phyloP scores from a whole-genome alignment of 2,888 invertebrate genomes.

The Harpagoxenus sublaevis region DNA sequence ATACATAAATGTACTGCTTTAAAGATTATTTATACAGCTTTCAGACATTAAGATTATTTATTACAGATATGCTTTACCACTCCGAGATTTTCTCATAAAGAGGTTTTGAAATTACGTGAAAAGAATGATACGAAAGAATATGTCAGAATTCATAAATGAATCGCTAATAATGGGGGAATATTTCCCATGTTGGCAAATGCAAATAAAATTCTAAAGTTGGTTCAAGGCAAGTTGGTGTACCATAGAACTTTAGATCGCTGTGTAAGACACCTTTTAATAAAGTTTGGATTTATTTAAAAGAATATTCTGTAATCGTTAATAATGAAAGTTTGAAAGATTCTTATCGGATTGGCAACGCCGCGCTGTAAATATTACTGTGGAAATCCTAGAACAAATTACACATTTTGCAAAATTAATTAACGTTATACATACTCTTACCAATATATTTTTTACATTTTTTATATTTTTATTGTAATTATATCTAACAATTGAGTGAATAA shows the following conservation, averaged over 20 bases:
- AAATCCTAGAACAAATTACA: background rate
- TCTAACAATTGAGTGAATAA: slow-evolving; percentile 24
- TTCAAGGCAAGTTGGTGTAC: slow-evolving; percentile 47
- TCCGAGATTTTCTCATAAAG: slow-evolving; percentile 18
- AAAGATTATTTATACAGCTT: slow-evolving; percentile 11
- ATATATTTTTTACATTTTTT: slow-evolving; percentile 17
- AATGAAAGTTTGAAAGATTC: slow-evolving; percentile 8
- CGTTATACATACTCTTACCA: background rate
- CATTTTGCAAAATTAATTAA: background rate
- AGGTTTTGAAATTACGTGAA: background rate
- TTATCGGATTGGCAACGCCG: slow-evolving; percentile 49
- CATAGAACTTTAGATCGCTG: slow-evolving; percentile 58
- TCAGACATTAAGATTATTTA: slow-evolving; percentile 12
- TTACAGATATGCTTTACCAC: slow-evolving; percentile 34
- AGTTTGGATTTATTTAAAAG: slow-evolving; percentile 46
- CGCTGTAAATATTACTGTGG: slow-evolving; percentile 47
- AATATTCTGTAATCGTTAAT: slow-evolving; percentile 39
- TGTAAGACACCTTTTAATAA: slow-evolving; percentile 62
- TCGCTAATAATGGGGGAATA: slow-evolving; percentile 98
- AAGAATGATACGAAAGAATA: slow-evolving; percentile 61
- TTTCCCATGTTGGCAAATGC: slow-evolving; percentile 96
- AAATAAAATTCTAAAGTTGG: slow-evolving; percentile 95
- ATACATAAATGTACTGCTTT: slow-evolving; percentile 2
- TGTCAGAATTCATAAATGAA: slow-evolving; percentile 96
- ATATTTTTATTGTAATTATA: slow-evolving; percentile 48